Conservation (phyloP, 2,113 vertebrate genomes). For the Alosa alosa region DNA sequence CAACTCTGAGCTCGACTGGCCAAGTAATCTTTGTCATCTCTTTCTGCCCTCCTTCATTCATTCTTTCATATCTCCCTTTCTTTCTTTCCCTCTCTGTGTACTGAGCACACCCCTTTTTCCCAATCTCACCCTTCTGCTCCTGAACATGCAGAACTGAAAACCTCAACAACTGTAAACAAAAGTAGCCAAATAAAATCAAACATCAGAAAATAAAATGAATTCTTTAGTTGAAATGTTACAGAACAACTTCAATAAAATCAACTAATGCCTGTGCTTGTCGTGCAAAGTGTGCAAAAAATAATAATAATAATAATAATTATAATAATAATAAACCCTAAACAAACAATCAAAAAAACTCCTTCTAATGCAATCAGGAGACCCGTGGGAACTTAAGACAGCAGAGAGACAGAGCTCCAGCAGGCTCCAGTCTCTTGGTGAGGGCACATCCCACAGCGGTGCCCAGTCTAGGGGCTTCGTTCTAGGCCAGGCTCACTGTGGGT, state of each 20-base stretch:
- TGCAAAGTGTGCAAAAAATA: slow-evolving; percentile 16
- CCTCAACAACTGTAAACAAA: neutral
- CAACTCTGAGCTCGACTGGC: neutral
- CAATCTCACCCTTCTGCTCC: neutral
- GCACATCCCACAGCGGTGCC: neutral
- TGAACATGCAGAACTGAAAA: neutral
- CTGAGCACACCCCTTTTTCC: neutral
- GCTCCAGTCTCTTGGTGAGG: neutral
- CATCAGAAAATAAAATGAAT: slow-evolving; percentile 5
- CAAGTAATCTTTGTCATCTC: neutral
- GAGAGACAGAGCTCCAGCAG: neutral
- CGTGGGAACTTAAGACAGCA: slow-evolving; percentile 7
- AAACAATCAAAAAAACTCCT: neutral
- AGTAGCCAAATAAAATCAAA: neutral
- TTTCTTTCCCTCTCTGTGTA: neutral
- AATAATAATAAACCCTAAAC: neutral
- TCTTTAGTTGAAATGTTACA: neutral
- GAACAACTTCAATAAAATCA: neutral
- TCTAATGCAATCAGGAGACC: neutral
- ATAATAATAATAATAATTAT: too few species aligned
- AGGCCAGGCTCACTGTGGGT: neutral
- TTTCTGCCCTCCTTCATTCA: neutral
- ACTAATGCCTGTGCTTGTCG: neutral
- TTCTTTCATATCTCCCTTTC: neutral
- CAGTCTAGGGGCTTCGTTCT: neutral